phyloP scores from a whole-genome alignment of 2,797 vertebrate genomes.

The Sphaeramia orbicularis region DNA sequence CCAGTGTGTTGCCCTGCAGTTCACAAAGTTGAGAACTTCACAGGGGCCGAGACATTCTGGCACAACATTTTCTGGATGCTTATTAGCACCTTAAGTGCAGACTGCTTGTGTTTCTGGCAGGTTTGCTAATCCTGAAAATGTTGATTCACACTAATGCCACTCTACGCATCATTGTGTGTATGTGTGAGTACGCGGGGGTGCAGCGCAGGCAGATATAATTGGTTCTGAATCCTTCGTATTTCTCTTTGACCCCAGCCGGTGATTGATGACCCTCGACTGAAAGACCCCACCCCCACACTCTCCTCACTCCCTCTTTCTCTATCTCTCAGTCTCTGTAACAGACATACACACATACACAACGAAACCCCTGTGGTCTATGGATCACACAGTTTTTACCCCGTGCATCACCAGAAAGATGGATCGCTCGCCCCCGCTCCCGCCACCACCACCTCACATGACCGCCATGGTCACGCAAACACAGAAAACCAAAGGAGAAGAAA shows the following conservation, averaged over 20 bases:
- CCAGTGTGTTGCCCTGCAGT: neutral
- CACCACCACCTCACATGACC: conserved; percentile 43
- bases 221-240: conserved; percentile 83
- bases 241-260: conserved; percentile 82
- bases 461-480: conserved; percentile 59
- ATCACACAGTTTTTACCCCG: conserved; percentile 55
- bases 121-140: conserved; percentile 43
- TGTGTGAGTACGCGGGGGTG: conserved; percentile 52
- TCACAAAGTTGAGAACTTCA: conserved; percentile 1
- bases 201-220: conserved; percentile 79
- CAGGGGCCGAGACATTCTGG: conserved; percentile 6
- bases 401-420: conserved; percentile 76
- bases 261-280: conserved; percentile 87
- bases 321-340: conserved; percentile 8
- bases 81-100: conserved; percentile 8
- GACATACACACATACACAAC: conserved; percentile 43
- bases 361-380: conserved; percentile 56
- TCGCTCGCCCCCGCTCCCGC: conserved; percentile 44
- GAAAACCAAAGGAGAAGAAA: conserved; percentile 31
- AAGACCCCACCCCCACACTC: conserved; percentile 69
- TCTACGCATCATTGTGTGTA: neutral
- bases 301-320: conserved; percentile 14
- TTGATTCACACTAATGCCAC: conserved; percentile 9
- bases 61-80: conserved; percentile 5
- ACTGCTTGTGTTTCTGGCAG: neutral